Evolutionary conservation across 2,797 vertebrate genomes (phyloP).

Genomic region (Gorsachius magnificus): DNA sequence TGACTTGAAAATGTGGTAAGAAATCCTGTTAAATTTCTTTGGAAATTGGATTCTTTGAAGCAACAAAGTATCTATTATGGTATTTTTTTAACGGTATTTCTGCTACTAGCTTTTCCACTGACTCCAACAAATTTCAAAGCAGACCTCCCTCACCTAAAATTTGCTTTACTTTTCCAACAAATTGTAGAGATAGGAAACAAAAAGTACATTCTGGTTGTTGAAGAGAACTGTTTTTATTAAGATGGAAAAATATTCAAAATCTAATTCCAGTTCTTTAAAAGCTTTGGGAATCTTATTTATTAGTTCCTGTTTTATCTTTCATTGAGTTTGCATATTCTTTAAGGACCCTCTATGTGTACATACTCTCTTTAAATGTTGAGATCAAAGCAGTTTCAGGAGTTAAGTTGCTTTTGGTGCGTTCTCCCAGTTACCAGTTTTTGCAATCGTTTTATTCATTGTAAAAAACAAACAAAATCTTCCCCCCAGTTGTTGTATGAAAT

Average conservation of each 20-base stretch:
- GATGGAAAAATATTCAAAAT: neutral
- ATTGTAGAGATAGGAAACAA: neutral
- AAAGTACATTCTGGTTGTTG: neutral
- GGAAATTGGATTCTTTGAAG: neutral
- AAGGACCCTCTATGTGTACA: neutral
- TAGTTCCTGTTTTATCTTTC: neutral
- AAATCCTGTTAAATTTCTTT: neutral
- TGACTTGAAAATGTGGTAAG: conserved; percentile 6
- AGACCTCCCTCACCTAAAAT: neutral
- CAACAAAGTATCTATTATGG: neutral
- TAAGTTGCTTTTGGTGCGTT: neutral
- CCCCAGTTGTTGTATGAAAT: neutral
- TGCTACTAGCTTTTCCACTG: neutral
- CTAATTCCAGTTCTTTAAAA: neutral
- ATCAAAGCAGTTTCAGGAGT: neutral
- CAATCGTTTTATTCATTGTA: neutral
- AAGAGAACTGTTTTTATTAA: neutral
- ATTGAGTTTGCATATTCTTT: neutral
- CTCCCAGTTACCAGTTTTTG: neutral
- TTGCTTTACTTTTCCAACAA: neutral
- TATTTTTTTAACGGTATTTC: neutral
- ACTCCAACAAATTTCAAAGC: neutral
- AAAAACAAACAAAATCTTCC: neutral
- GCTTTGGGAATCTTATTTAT: neutral
- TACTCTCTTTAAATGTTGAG: neutral